Evolutionary conservation across 2,888 invertebrate genomes (phyloP).

Genomic region (Mactromeris polynyma): DNA sequence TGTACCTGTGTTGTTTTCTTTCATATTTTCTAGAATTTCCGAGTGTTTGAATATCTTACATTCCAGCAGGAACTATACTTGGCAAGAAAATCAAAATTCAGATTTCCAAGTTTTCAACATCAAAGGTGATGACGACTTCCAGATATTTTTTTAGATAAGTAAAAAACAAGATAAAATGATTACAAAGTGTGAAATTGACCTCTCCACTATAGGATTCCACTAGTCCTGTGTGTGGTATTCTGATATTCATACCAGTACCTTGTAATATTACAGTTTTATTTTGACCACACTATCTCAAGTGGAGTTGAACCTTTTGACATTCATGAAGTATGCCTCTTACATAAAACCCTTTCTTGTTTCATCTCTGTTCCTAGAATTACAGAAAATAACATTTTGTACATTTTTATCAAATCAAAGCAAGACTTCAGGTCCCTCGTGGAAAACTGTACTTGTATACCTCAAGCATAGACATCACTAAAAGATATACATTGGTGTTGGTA

Average conservation of each 20-base stretch:
- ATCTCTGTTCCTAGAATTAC: neutral
- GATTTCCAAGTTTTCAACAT: conserved; percentile 26
- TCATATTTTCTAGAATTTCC: conserved; percentile 24
- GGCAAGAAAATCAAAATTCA: conserved; percentile 2
- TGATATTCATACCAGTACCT: neutral
- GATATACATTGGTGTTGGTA: too few relatives aligned
- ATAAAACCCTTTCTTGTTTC: neutral
- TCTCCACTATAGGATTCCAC: neutral
- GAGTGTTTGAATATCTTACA: conserved; percentile 7
- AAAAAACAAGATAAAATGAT: conserved; percentile 39
- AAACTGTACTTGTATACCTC: too few relatives aligned
- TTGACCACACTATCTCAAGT: neutral
- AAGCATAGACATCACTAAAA: too few relatives aligned
- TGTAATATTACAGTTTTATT: neutral
- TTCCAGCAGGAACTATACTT: conserved; percentile 4
- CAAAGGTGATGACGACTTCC: conserved; percentile 34
- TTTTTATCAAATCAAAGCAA: too few relatives aligned
- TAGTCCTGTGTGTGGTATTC: conserved; percentile 28
- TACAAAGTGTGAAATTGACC: conserved; percentile 42
- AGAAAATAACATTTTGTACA: too few relatives aligned
- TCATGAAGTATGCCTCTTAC: neutral
- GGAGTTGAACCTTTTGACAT: neutral
- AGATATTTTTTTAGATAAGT: conserved; percentile 29
- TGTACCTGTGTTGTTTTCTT: conserved; percentile 21
- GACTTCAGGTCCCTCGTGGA: too few relatives aligned